Evolutionary conservation across 2,888 invertebrate species (phyloP).

Genomic region (Apoderus coryli): DNA sequence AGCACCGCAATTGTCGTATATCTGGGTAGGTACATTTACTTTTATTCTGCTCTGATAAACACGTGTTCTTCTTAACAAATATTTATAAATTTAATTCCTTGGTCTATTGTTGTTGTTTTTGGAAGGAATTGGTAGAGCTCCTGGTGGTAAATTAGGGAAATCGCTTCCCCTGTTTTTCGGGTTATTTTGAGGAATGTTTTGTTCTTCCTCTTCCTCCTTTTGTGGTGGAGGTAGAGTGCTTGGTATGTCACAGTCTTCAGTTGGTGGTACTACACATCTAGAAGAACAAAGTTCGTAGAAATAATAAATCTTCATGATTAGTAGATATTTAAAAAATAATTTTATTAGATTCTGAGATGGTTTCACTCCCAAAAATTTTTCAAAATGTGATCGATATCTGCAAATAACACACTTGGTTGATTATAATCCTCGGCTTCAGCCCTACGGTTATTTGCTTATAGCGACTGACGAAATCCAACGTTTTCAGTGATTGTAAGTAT

Average conservation of each 20-base stretch:
- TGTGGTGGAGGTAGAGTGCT: slow-evolving; percentile 55
- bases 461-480: too few species aligned
- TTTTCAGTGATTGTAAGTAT: too few species aligned
- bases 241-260: slow-evolving; percentile 77
- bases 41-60: background rate
- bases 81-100: slow-evolving; percentile 7
- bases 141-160: slow-evolving; percentile 30
- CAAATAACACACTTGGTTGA: too few species aligned
- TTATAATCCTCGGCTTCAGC: too few species aligned
- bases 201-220: slow-evolving; percentile 33
- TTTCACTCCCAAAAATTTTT: too few species aligned
- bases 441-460: too few species aligned
- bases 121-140: slow-evolving; percentile 29
- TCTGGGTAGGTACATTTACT: too few species aligned
- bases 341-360: too few species aligned
- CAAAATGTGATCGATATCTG: too few species aligned
- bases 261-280: slow-evolving; percentile 71
- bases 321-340: too few species aligned
- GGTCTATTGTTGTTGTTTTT: slow-evolving; percentile 17
- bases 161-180: slow-evolving; percentile 22
- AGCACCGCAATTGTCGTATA: too few species aligned
- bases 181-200: slow-evolving; percentile 27
- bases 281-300: slow-evolving; percentile 5
- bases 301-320: too few species aligned
- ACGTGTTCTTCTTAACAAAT: background rate